These are phyloP conservation scores for Halcyon malimbica DNA, from an alignment of 2,113 vertebrate genomes.

Conservation along the genomic window DNA sequence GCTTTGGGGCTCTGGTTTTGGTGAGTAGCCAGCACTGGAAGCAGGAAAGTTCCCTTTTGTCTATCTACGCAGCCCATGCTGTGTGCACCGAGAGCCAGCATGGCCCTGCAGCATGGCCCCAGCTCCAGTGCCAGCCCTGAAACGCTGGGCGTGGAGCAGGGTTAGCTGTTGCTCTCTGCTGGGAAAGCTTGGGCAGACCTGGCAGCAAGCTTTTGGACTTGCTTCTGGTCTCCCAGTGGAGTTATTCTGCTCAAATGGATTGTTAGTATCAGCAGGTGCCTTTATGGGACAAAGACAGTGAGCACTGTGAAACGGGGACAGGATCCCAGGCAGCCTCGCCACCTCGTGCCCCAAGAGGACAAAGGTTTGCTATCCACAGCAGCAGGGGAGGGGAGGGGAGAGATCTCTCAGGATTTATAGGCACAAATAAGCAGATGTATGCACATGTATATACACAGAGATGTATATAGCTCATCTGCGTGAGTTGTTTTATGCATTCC, in stretches of 20 bases:
- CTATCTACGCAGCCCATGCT: neutral
- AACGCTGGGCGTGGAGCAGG: neutral
- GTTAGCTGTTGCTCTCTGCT: neutral
- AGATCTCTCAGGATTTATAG: neutral
- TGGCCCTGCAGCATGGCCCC: neutral
- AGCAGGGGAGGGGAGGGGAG: neutral
- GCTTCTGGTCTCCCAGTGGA: neutral
- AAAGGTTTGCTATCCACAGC: neutral
- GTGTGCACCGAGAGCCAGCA: neutral
- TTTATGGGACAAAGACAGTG: neutral
- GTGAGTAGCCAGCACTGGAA: neutral
- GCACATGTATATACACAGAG: neutral
- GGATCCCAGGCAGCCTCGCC: neutral
- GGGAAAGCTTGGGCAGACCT: neutral
- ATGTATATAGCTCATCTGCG: neutral
- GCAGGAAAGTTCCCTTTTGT: neutral
- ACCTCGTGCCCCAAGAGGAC: accelerated
- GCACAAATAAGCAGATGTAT: neutral
- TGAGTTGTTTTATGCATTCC: neutral
- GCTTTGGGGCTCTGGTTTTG: neutral
- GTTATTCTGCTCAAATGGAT: neutral
- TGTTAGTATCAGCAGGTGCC: neutral
- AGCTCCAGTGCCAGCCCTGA: neutral
- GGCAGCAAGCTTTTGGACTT: neutral
- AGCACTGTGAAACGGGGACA: neutral